phyloP scores from a whole-genome alignment of 2,113 vertebrate species.

The Zosterops pallidus region DNA sequence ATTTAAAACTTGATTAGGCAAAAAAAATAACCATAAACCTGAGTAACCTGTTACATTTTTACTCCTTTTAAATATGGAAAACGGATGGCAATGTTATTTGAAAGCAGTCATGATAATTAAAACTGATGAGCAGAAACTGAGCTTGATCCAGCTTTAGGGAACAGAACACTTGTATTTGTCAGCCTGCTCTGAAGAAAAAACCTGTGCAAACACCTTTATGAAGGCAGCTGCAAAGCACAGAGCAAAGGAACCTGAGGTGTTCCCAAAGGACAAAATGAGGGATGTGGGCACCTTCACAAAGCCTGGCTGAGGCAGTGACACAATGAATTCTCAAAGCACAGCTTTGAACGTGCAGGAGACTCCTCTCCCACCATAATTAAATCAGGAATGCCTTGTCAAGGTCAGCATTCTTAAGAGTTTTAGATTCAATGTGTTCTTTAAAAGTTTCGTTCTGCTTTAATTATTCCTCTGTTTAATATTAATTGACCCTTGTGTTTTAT shows the following conservation, averaged over 20 bases:
- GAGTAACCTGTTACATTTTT: neutral
- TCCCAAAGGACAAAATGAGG: neutral
- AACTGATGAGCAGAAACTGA: neutral
- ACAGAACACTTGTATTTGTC: neutral
- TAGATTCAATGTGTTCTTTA: neutral
- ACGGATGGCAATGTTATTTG: neutral
- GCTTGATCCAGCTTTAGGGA: neutral
- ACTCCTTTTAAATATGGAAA: neutral
- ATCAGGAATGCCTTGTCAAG: neutral
- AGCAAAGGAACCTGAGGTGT: neutral
- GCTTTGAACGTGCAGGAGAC: neutral
- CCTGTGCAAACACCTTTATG: neutral
- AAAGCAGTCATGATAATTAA: neutral
- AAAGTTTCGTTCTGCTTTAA: neutral
- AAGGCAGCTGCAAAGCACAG: neutral
- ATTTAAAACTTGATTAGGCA: neutral
- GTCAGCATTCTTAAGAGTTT: neutral
- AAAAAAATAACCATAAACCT: neutral
- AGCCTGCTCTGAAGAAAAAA: neutral
- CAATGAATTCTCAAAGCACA: neutral
- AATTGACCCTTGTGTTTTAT: neutral
- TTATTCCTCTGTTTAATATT: neutral
- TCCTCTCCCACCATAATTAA: neutral
- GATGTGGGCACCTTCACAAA: neutral
- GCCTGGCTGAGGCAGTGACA: accelerated